Percentiles rank a stretch among this genome's conserved stretches.
Conservation (phyloP, 2,888 invertebrate species). For the Latheticus oryzae region DNA sequence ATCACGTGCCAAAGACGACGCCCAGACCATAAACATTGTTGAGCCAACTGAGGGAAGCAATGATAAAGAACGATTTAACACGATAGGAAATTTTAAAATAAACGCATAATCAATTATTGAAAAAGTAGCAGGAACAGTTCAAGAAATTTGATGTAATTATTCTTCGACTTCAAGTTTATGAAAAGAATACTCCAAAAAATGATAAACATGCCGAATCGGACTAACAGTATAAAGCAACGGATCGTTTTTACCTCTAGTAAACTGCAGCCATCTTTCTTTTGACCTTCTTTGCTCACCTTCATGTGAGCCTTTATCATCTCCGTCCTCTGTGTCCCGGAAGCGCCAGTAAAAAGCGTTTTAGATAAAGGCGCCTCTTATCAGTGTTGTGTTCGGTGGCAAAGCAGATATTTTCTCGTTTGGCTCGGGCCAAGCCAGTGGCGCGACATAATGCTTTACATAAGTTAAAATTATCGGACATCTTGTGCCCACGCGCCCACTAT, state of each 20-base stretch:
- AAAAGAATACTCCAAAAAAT: no score
- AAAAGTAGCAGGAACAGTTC: no score
- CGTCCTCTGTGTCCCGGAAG: slow-evolving; percentile 25
- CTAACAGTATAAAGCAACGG: no score
- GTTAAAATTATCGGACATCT: slow-evolving; percentile 62
- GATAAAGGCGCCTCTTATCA: slow-evolving; percentile 36
- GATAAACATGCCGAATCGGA: no score
- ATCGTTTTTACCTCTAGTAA: no score
- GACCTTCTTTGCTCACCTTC: neutral
- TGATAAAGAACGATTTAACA: no score
- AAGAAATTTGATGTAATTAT: no score
- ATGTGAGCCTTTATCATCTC: neutral
- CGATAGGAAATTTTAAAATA: no score
- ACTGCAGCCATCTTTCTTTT: no score
- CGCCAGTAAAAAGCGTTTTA: slow-evolving; percentile 34
- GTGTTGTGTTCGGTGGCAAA: slow-evolving; percentile 29
- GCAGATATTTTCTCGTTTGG: slow-evolving; percentile 39
- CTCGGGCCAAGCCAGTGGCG: slow-evolving; percentile 22
- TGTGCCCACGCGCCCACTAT: slow-evolving; percentile 56
- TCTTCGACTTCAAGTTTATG: no score
- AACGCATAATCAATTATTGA: no score
- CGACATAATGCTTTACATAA: slow-evolving; percentile 58
- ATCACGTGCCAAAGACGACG: slow-evolving; percentile 57
- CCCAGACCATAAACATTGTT: slow-evolving; percentile 56
- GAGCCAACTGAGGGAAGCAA: slow-evolving; percentile 59